phyloP scores from a whole-genome alignment of 1,140 invertebrate species.

The Parapsyche elsis region DNA sequence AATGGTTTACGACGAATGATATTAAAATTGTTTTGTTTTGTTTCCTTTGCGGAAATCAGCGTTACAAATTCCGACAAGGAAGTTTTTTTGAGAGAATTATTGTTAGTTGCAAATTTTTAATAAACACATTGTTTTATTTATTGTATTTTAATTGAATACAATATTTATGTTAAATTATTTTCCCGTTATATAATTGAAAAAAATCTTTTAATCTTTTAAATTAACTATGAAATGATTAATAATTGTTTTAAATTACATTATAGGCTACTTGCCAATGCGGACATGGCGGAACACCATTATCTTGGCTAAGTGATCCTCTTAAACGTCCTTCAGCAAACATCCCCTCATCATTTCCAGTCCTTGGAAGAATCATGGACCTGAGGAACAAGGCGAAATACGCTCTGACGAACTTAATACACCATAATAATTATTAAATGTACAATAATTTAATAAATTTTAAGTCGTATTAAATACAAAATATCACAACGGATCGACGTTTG shows the following conservation, averaged over 20 bases:
- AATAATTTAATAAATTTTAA: not conserved
- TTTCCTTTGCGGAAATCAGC: no score
- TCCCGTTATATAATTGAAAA: no score
- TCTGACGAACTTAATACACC: not conserved
- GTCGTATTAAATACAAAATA: not conserved
- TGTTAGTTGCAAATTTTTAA: no score
- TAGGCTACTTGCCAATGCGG: not conserved
- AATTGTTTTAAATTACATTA: not conserved
- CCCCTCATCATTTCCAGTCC: conserved; percentile 28
- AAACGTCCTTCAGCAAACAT: not conserved
- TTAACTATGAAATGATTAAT: no score
- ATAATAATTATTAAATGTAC: not conserved
- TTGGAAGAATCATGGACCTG: conserved; percentile 31
- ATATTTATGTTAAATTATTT: no score
- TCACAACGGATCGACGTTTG: not conserved
- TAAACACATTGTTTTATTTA: no score
- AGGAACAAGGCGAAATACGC: conserved; percentile 19
- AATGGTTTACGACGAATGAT: no score
- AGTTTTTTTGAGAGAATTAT: no score
- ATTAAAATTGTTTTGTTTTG: no score
- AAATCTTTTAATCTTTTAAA: no score
- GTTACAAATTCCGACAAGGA: no score
- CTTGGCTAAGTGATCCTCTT: conserved; percentile 4
- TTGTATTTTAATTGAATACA: no score
- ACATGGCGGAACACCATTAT: not conserved